These are phyloP conservation scores for Acrobasis consociella DNA, from an alignment of 2,888 invertebrate species.

Conservation along the genomic window DNA sequence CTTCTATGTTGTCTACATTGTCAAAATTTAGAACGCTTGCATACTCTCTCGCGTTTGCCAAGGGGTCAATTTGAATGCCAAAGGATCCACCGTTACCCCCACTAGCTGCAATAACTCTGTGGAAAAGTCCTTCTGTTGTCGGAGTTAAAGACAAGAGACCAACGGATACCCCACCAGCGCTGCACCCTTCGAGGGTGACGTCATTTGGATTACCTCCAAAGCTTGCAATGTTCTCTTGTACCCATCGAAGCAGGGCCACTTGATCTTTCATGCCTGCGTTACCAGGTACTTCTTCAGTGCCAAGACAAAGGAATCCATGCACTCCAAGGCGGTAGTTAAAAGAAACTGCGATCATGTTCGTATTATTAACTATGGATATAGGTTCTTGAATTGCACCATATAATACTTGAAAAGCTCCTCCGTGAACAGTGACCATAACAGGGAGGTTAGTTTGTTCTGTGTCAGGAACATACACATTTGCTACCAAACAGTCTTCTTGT, in stretches of 20 bases:
- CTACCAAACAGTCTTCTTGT: slow-evolving; percentile 43
- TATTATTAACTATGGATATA: slow-evolving; percentile 37
- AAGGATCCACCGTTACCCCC: slow-evolving; percentile 43
- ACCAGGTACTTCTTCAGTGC: slow-evolving; percentile 45
- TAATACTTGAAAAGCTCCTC: slow-evolving; percentile 49
- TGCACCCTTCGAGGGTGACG: slow-evolving; percentile 40
- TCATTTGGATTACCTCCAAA: slow-evolving; percentile 49
- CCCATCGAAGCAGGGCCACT: slow-evolving; percentile 45
- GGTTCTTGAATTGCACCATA: slow-evolving; percentile 38
- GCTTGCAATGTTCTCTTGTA: slow-evolving; percentile 42
- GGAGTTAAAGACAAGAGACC: slow-evolving; percentile 40
- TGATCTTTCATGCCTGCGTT: slow-evolving; percentile 53
- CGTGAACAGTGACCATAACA: slow-evolving; percentile 58
- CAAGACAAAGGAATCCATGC: slow-evolving; percentile 44
- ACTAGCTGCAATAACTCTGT: slow-evolving; percentile 51
- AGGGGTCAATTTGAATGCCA: slow-evolving; percentile 45
- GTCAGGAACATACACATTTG: slow-evolving; percentile 39
- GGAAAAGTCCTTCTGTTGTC: slow-evolving; percentile 46
- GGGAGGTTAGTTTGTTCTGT: slow-evolving; percentile 36
- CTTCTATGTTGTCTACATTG: slow-evolving; percentile 43
- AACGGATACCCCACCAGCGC: slow-evolving; percentile 39
- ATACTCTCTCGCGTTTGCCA: slow-evolving; percentile 42
- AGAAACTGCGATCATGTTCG: slow-evolving; percentile 41
- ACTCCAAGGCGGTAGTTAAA: slow-evolving; percentile 45
- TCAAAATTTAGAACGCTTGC: slow-evolving; percentile 41